Conservation (phyloP, 2,888 invertebrate genomes). For the Copidosoma aretas region DNA sequence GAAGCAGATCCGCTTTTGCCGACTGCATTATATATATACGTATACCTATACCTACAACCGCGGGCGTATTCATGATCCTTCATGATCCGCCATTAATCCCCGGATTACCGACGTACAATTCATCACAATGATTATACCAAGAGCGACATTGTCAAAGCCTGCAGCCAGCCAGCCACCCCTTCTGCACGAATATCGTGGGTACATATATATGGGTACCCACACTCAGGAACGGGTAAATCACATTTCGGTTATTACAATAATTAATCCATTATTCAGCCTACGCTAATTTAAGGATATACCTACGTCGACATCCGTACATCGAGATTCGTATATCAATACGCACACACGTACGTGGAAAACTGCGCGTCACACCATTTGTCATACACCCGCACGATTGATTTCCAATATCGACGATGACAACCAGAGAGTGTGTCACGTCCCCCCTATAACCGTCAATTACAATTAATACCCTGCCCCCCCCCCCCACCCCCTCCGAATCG, state of each 20-base stretch:
- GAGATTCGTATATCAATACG: too few relatives aligned
- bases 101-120: conserved; percentile 34
- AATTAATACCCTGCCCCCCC: too few relatives aligned
- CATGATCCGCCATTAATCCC: conserved; percentile 36
- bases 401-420: too few relatives aligned
- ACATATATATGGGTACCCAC: conserved; percentile 4
- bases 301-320: too few relatives aligned
- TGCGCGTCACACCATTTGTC: too few relatives aligned
- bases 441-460: too few relatives aligned
- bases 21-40: not conserved
- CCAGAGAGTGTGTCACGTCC: too few relatives aligned
- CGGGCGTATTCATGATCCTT: conserved; percentile 8
- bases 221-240: conserved; percentile 5
- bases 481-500: too few relatives aligned
- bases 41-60: not conserved
- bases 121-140: conserved; percentile 35
- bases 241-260: conserved; percentile 9
- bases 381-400: too few relatives aligned
- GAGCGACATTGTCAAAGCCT: conserved; percentile 23
- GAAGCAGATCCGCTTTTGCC: not conserved
- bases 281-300: not conserved
- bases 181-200: too few relatives aligned
- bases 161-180: not conserved
- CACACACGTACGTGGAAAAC: too few relatives aligned
- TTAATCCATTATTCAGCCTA: not conserved